These are phyloP conservation scores for Drosophila prostipennis DNA, from an alignment of 2,888 invertebrate genomes.

Conservation along the genomic window DNA sequence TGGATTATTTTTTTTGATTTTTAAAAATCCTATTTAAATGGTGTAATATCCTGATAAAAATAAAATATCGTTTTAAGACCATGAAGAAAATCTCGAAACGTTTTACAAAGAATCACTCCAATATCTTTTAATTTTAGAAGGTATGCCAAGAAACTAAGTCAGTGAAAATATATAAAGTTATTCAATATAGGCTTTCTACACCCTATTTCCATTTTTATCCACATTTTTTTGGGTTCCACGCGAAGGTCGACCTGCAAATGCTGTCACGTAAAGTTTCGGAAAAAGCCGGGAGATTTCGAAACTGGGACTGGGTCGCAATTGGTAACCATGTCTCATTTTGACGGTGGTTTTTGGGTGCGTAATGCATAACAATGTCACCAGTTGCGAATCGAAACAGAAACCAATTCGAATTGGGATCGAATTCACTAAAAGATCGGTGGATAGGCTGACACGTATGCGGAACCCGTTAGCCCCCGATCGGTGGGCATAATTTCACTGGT, in stretches of 20 bases:
- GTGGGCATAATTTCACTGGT: slow-evolving; percentile 35
- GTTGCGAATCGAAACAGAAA: slow-evolving; percentile 13
- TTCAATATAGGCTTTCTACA: slow-evolving; percentile 12
- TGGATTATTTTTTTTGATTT: too few species aligned
- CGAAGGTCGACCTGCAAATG: slow-evolving; percentile 43
- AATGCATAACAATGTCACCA: slow-evolving; percentile 62
- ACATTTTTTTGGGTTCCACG: slow-evolving; percentile 6
- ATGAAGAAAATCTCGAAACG: too few species aligned
- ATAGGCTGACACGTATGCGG: slow-evolving; percentile 53
- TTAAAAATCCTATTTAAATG: too few species aligned
- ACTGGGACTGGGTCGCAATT: slow-evolving; percentile 69
- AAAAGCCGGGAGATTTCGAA: slow-evolving; percentile 43
- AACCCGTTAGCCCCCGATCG: slow-evolving; percentile 62
- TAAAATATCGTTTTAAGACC: too few species aligned
- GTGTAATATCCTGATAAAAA: too few species aligned
- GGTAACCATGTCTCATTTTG: slow-evolving; percentile 60
- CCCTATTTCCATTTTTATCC: slow-evolving; percentile 30
- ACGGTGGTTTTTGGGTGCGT: slow-evolving; percentile 47
- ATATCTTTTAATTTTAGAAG: too few species aligned
- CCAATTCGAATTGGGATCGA: slow-evolving; percentile 35
- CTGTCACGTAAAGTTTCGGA: slow-evolving; percentile 44
- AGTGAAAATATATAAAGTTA: not conserved
- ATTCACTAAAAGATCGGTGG: slow-evolving; percentile 24
- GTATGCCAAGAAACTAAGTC: not conserved
- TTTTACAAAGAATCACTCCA: too few species aligned